Percentiles rank a stretch among this genome's conserved stretches.
phyloP scores from a whole-genome alignment of 1,140 invertebrate species.

The Bombyx mandarina region DNA sequence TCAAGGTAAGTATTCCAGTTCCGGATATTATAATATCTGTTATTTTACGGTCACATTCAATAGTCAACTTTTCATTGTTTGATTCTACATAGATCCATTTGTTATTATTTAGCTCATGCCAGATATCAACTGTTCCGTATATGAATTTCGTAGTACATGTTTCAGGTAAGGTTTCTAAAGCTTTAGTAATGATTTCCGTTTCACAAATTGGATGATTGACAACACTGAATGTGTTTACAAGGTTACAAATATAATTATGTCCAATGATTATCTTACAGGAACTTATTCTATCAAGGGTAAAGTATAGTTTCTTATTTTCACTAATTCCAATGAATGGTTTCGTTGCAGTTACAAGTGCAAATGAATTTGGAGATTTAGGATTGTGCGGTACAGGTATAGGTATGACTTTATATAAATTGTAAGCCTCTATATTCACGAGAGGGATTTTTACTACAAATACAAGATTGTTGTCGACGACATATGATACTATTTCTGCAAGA shows the following conservation, averaged over 20 bases:
- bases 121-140: slow-evolving; percentile 11
- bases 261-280: slow-evolving; percentile 4
- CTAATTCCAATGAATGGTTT: slow-evolving; percentile 6
- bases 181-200: slow-evolving; percentile 10
- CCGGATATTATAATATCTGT: no score
- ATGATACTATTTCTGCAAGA: slow-evolving; percentile 1
- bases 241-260: slow-evolving; percentile 5
- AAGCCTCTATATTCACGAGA: slow-evolving; percentile 9
- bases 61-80: background rate
- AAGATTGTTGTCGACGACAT: slow-evolving; percentile 6
- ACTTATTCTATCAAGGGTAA: slow-evolving; percentile 5
- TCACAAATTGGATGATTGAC: slow-evolving; percentile 10
- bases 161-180: slow-evolving; percentile 2
- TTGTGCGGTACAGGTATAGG: slow-evolving; percentile 11
- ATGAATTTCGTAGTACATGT: slow-evolving; percentile 12
- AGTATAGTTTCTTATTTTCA: slow-evolving; percentile 10
- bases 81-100: slow-evolving; percentile 18
- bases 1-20: no score
- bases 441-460: slow-evolving; percentile 11
- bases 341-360: slow-evolving; percentile 7
- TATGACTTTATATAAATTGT: slow-evolving; percentile 10
- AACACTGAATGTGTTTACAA: slow-evolving; percentile 1
- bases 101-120: slow-evolving; percentile 13
- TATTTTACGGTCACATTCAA: no score
- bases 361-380: slow-evolving; percentile 4